Evolutionary conservation across 2,113 vertebrate genomes (phyloP), one percentile per base, ranked within the genome.

Genomic region (Tragelaphus buxtoni): DNA sequence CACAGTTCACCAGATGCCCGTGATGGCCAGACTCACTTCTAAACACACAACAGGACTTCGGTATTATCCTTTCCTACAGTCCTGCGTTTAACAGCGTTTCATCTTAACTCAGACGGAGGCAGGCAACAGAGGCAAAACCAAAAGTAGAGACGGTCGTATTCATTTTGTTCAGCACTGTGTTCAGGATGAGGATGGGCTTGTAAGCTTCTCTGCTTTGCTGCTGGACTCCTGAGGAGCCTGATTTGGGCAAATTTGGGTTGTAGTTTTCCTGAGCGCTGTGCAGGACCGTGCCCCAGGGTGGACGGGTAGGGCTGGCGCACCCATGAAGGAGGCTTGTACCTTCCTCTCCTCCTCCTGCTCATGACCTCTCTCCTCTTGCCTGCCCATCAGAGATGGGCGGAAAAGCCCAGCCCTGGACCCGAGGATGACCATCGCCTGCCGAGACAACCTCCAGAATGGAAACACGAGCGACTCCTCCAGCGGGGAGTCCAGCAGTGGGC

Each of bases 381-480:
- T 94, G 83, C 85, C 1, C 0, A 0, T 8, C 96, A 99, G 99
- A 96, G 98, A 97, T 39, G 61, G 92, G 56, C 7, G 39, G 1
- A 96, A 98, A 17, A 90, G 83, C 45, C 81, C 96, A 26, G 81
- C 39, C 65, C 60, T 3, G 24, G 94, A 82, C 24, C 42, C 42
- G 30, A 96, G 94, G 91, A 26, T 5, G 65, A 42, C 90, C 47
- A 81, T 79, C 9, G 55, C 83, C 85, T 30, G 85, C 80, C 97
- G 95, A 89, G 98, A 98, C 24, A 97, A 82, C 22, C 90, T 94
- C 6, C 83, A 88, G 20, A 98, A 98, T 0, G 99, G 98, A 32
- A 98, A 99, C 84, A 97, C 99, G 45, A 99, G 99, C 0, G 99
- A 99, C 96, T 99, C 98, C 0, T 99, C 99, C 32, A 98, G 98